A percentile compares a stretch with the other conserved stretches of the same genome.
Conservation (phyloP, 2,113 vertebrate genomes). For the Aepyceros melampus region DNA sequence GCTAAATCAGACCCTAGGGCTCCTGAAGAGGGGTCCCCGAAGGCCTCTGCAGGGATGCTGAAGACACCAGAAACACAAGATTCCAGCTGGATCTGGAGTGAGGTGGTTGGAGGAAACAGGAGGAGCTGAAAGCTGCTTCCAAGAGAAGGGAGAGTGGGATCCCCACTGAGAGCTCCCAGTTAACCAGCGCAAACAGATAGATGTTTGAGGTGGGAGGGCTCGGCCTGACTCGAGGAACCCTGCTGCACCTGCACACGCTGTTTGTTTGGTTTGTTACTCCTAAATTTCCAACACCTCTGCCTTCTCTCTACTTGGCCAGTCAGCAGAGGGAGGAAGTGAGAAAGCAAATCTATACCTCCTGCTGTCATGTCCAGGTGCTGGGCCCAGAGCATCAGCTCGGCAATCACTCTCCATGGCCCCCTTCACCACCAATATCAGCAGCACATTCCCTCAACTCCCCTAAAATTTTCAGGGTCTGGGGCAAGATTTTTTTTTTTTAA, state of each 20-base stretch:
- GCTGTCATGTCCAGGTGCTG: too few species aligned
- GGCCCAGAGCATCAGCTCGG: background rate
- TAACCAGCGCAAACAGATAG: background rate
- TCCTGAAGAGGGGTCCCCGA: background rate
- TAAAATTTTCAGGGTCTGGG: background rate
- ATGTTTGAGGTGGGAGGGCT: background rate
- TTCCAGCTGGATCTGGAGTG: background rate
- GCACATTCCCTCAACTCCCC: background rate
- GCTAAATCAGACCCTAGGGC: background rate
- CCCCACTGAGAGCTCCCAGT: rapidly evolving
- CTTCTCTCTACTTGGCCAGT: background rate
- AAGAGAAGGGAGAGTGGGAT: background rate
- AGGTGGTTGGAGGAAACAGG: background rate
- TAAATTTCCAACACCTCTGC: background rate
- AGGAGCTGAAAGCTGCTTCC: background rate
- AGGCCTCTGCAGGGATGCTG: background rate
- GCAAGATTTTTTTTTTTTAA: background rate
- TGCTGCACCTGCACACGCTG: background rate
- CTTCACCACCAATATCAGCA: background rate
- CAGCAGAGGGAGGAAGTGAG: background rate
- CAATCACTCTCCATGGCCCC: background rate
- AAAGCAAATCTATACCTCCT: background rate
- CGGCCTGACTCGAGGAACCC: background rate
- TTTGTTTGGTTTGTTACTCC: background rate
- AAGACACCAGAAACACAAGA: background rate